Percentiles rank a stretch among this genome's conserved stretches.
Conservation (phyloP, 2,888 invertebrate genomes). For the Apotomis turbidana region DNA sequence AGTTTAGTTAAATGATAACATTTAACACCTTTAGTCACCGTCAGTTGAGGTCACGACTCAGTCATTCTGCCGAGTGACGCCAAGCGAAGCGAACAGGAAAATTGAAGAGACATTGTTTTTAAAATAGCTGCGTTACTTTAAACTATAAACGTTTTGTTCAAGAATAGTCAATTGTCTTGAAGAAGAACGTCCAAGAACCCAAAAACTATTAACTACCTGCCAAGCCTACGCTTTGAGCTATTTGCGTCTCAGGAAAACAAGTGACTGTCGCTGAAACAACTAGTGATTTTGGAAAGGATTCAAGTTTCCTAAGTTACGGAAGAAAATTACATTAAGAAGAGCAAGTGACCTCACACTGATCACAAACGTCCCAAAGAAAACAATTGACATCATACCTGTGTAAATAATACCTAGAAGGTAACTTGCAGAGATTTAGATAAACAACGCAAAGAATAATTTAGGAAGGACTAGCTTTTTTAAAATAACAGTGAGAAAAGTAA, state of each 20-base stretch:
- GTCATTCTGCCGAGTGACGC: neutral
- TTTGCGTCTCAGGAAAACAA: too few species aligned
- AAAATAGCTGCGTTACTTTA: neutral
- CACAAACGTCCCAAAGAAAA: too few species aligned
- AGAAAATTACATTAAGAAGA: neutral
- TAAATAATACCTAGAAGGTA: neutral
- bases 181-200: too few species aligned
- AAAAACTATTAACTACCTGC: too few species aligned
- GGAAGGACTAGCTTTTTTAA: neutral
- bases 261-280: too few species aligned
- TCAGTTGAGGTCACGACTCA: constrained; percentile 14
- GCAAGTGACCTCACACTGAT: neutral
- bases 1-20: constrained; percentile 11
- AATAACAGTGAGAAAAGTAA: neutral
- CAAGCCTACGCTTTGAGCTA: too few species aligned
- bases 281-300: too few species aligned
- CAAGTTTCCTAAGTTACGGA: too few species aligned
- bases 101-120: neutral
- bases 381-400: neutral
- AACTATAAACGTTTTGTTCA: too few species aligned
- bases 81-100: neutral
- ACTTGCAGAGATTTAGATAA: too few species aligned
- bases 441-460: too few species aligned
- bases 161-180: too few species aligned
- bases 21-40: neutral